A percentile compares a stretch with the other conserved stretches of the same genome.
Conservation (phyloP, 2,113 vertebrate species). For the Pongo abelii region DNA sequence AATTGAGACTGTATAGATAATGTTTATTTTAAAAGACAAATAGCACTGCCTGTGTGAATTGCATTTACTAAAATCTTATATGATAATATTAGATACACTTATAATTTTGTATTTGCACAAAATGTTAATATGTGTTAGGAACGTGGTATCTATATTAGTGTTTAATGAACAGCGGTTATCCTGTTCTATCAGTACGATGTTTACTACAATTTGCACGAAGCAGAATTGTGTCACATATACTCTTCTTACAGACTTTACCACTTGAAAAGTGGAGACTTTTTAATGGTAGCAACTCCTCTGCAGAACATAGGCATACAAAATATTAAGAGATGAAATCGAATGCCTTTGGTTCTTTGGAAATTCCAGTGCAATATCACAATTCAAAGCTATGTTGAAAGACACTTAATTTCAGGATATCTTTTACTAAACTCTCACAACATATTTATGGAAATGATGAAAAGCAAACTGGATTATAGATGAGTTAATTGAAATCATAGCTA, state of each 20-base stretch:
- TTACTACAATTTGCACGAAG: not conserved
- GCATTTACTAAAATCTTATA: not conserved
- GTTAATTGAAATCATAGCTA: not conserved
- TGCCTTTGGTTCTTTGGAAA: not conserved
- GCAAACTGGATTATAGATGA: not conserved
- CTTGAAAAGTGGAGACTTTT: not conserved
- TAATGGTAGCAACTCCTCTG: not conserved
- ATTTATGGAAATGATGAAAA: not conserved
- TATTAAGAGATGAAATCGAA: not conserved
- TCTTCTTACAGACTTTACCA: not conserved
- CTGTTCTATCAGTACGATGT: not conserved
- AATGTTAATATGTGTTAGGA: not conserved
- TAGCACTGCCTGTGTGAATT: not conserved
- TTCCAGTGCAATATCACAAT: not conserved
- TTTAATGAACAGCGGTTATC: not conserved
- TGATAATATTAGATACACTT: not conserved
- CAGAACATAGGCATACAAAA: not conserved
- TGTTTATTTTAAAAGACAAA: constrained; percentile 48
- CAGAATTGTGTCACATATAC: not conserved
- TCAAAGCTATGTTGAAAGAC: not conserved
- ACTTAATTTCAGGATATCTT: not conserved
- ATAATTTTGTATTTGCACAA: not conserved
- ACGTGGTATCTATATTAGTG: not conserved
- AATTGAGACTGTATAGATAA: not conserved
- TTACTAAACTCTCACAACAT: not conserved